Evolutionary conservation across 2,797 vertebrate genomes (phyloP).

Genomic region (Danio albolineatus): DNA sequence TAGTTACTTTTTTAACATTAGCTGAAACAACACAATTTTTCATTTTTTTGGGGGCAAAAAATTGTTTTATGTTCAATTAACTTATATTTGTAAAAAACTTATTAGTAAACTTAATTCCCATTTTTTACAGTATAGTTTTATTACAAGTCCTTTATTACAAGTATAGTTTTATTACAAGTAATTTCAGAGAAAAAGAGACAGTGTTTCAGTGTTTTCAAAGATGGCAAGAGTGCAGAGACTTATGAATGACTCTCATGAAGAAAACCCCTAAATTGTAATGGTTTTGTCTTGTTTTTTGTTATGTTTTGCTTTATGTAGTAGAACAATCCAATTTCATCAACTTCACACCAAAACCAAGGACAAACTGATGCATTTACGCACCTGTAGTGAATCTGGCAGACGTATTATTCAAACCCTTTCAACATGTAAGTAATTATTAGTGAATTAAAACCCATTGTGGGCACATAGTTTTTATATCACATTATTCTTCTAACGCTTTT

Average conservation of each 20-base stretch:
- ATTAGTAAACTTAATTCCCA: no score
- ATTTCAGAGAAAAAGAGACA: neutral
- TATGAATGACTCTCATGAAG: neutral
- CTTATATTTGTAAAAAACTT: no score
- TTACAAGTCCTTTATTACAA: no score
- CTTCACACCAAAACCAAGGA: neutral
- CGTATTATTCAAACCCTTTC: neutral
- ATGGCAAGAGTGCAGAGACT: neutral
- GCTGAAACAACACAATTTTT: no score
- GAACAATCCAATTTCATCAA: neutral
- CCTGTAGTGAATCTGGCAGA: constrained; percentile 2
- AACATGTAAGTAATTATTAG: neutral
- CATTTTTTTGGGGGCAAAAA: no score
- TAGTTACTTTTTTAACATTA: no score
- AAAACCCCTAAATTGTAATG: neutral
- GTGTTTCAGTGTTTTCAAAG: neutral
- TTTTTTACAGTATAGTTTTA: no score
- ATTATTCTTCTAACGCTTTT: constrained; percentile 7
- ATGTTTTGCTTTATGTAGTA: neutral
- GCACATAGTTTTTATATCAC: constrained; percentile 7
- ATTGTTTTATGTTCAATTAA: no score
- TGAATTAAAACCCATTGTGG: neutral
- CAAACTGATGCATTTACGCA: neutral
- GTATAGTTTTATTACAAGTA: no score
- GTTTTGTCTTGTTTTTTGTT: neutral